phyloP scores from a whole-genome alignment of 1,140 invertebrate genomes.

The Philopotamus ludificatus region DNA sequence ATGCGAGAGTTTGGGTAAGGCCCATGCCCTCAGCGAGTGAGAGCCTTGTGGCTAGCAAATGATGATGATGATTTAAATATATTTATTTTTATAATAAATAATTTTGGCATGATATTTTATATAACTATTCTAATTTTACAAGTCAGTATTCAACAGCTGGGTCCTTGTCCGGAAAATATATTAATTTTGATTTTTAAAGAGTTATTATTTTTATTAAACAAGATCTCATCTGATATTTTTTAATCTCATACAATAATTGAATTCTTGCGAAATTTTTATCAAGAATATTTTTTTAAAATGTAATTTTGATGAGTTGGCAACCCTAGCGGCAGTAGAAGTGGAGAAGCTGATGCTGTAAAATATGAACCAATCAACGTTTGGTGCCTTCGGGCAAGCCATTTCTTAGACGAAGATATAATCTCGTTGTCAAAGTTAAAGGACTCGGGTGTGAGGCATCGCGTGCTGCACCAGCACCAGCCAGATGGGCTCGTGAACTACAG shows the following conservation, averaged over 20 bases:
- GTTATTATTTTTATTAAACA: background rate
- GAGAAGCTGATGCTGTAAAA: constrained; percentile 11
- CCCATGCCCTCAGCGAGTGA: too few species aligned
- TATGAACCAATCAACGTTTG: constrained; percentile 23
- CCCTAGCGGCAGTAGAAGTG: background rate
- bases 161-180: too few species aligned
- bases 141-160: too few species aligned
- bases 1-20: too few species aligned
- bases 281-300: too few species aligned
- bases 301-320: too few species aligned
- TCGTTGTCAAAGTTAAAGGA: constrained; percentile 8
- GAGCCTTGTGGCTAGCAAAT: too few species aligned
- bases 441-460: constrained; percentile 12
- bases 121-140: too few species aligned
- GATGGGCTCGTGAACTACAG: too few species aligned
- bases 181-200: background rate
- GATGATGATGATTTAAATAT: too few species aligned
- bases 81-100: too few species aligned
- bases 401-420: constrained; percentile 20
- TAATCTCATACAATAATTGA: background rate
- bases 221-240: background rate
- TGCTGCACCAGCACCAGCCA: background rate
- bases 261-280: background rate
- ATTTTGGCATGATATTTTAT: too few species aligned
- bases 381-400: constrained; percentile 7